These are phyloP conservation scores for Ericerus pela DNA, from an alignment of 1,140 invertebrate genomes.

Conservation along the genomic window DNA sequence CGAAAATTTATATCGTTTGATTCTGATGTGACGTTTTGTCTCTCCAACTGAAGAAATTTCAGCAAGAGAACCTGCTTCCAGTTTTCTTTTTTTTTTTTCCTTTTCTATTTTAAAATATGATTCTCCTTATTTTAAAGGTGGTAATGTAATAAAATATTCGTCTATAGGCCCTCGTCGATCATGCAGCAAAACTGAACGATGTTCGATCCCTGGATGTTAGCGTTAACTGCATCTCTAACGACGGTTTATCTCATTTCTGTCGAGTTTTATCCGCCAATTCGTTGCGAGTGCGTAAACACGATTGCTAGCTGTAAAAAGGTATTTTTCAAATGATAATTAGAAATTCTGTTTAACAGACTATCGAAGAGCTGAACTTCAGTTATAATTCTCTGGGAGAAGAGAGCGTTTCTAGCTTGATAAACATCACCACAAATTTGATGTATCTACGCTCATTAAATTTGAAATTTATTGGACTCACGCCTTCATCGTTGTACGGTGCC, in stretches of 20 bases:
- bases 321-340: constrained; percentile 11
- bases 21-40: not conserved
- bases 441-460: constrained; percentile 12
- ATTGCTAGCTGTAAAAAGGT: constrained; percentile 16
- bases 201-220: constrained; percentile 21
- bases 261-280: constrained; percentile 12
- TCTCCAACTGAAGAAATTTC: not conserved
- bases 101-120: too few species aligned
- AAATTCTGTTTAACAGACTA: constrained; percentile 5
- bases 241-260: constrained; percentile 17
- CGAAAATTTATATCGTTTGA: too few species aligned
- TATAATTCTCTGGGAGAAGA: constrained; percentile 20
- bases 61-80: not conserved
- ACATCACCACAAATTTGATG: constrained; percentile 3
- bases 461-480: constrained; percentile 13
- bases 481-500: constrained; percentile 6
- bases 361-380: constrained; percentile 19
- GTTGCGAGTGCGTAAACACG: constrained; percentile 12
- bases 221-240: constrained; percentile 19
- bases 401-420: constrained; percentile 13
- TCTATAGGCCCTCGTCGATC: constrained; percentile 14
- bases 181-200: constrained; percentile 13
- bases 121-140: too few species aligned
- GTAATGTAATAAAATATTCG: too few species aligned
- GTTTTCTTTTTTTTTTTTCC: too few species aligned